Base-by-base conservation (phyloP, 2,888 invertebrate species). In the Caenorhabditis wallacei region DNA sequence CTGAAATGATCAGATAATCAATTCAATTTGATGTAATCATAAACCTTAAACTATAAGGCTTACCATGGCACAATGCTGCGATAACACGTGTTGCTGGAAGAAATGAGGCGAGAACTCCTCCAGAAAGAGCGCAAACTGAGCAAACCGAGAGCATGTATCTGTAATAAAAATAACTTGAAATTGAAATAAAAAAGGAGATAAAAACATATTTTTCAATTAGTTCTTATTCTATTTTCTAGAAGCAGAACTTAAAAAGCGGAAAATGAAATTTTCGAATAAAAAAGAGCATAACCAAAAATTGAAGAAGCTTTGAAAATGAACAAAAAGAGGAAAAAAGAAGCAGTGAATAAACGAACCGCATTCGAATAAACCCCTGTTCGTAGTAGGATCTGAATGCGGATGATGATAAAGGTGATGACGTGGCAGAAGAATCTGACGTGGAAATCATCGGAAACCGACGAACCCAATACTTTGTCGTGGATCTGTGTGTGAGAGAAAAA, bases 111-210 rank as follows among this genome's bases (percentile, higher is more conserved):
- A 86, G 69, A 35, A 86, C 80, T 16, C 80, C 80, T 8, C 87
- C 87, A n/a, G 85, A 86, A 22, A 87, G 78, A 5, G 84, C 85
- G 66, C 87, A 87, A 53, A 87, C 84, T 13, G 87, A 85, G 57
- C 86, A 84, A 4, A 87, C 87, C 0, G 86, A 82, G n/a, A 87
- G 74, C 85, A 87, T 84, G 68, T 87, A 87, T 35, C 87, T 87
- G 79, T 48, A 82, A 79, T 2, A 11, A 16, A 5, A 11, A 20
- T 18, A 7, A 18, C 18, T 18, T 18, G 2, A 30, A 11, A 40
- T 37, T 37, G 0, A n/a, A 48, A 1, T 30, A 16, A 11, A 20
- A 20, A 61, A n/a, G 13, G n/a, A 37, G 0, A 1, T 3, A 0
- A 8, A 30, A 20, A 43, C 46, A 18, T 48, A 48, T 18, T 18